Evolutionary conservation across 2,113 vertebrate genomes (phyloP), one percentile per base, ranked within the genome.

Genomic region (Rhinopomastus cyanomelas): DNA sequence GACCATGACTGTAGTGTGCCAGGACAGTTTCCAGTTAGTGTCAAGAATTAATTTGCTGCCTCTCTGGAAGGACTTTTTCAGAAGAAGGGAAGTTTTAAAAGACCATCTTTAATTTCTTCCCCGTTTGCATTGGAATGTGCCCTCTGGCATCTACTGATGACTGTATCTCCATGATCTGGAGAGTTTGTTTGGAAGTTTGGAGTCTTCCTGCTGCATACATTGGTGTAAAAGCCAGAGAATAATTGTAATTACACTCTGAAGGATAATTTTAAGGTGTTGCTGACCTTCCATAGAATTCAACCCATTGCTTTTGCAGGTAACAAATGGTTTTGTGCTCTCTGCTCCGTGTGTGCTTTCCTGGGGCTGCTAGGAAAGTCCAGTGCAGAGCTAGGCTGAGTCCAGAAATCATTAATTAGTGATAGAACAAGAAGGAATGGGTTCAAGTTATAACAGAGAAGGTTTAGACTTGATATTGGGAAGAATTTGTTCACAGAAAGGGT

Each of bases 21-120:
- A 90, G 61, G 68, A 56, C 65, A 75, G 25, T 36, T 91, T 89
- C 89, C 81, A 87, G 36, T 57, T 88, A 69, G 27, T 51, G 42
- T 42, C 29, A 56, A 77, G 59, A 71, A 57, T 76, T 59, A 83
- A 93, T 78, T 69, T 86, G 89, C 39, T 91, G 55, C 37, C 20
- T 69, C 19, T 57, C 21, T 85, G 60, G 60, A 64, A 64, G 42
- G 32, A 46, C 16, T 66, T 36, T 27, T 89, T 26, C 3, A 73
- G 68, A 95, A 39, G 37, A 74, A 57, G 9, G 34, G 53, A 81
- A 49, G 5, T 66, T 32, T 25, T 26, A 23, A 52, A 75, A 73
- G 26, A 37, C 18, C 6, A 34, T 23, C 25, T 51, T 36, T 3
- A 25, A 17, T 66, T 74, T 85, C 4, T 25, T 74, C 37, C 9